These are phyloP conservation scores for Macaria liturata DNA, from an alignment of 2,888 invertebrate species.

Conservation along the genomic window DNA sequence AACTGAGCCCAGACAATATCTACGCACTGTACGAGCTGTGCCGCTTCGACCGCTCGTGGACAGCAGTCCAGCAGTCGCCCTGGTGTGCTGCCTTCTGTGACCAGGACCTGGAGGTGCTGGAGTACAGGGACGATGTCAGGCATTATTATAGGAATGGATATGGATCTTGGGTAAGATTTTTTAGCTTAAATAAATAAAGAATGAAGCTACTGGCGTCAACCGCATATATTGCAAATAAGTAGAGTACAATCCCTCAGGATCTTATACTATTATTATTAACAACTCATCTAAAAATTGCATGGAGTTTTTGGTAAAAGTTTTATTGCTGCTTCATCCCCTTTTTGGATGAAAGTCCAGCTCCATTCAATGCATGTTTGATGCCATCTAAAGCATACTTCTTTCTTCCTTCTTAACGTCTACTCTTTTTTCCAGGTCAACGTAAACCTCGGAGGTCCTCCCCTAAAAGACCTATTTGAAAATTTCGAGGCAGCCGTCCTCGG, in stretches of 20 bases:
- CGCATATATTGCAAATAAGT: too few species aligned
- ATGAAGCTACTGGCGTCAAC: too few species aligned
- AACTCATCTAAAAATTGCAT: too few species aligned
- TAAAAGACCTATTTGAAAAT: constrained; percentile 86
- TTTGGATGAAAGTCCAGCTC: too few species aligned
- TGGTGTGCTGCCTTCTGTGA: constrained; percentile 90
- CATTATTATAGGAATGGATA: constrained; percentile 85
- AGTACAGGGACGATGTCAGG: constrained; percentile 90
- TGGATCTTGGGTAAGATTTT: constrained; percentile 58
- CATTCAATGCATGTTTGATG: too few species aligned
- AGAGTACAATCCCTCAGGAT: too few species aligned
- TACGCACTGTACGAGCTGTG: constrained; percentile 89
- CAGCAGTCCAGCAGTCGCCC: constrained; percentile 73
- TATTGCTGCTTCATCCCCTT: too few species aligned
- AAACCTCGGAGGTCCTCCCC: constrained; percentile 85
- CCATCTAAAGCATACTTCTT: too few species aligned
- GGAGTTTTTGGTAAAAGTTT: too few species aligned
- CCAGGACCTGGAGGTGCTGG: constrained; percentile 86
- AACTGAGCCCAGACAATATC: constrained; percentile 68
- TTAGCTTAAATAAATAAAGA: too few species aligned
- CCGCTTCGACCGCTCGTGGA: constrained; percentile 88
- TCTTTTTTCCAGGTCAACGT: constrained; percentile 75
- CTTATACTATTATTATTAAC: too few species aligned
- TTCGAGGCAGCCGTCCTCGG: constrained; percentile 62
- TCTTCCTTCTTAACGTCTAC: too few species aligned